Evolutionary conservation across 2,113 vertebrate genomes (phyloP).

Genomic region (Columba livia): DNA sequence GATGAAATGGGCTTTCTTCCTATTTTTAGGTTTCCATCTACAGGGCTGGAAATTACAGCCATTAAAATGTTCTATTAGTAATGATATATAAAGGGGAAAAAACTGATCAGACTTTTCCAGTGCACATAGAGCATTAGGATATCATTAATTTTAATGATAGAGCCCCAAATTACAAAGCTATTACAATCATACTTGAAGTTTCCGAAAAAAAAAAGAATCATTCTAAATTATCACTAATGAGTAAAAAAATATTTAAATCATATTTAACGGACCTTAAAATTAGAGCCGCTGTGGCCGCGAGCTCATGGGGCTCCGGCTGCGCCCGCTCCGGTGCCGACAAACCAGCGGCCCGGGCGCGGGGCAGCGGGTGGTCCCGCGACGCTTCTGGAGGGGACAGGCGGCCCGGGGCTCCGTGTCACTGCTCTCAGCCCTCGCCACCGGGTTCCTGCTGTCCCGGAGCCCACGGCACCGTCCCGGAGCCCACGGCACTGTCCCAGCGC

Average conservation of each 20-base stretch:
- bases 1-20: conserved; percentile 72
- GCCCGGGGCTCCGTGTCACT: neutral
- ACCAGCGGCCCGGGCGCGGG: neutral
- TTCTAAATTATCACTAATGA: conserved; percentile 67
- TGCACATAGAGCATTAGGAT: conserved; percentile 65
- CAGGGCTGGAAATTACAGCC: conserved; percentile 71
- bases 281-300: neutral
- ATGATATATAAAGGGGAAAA: conserved; percentile 75
- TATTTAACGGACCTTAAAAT: conserved; percentile 52
- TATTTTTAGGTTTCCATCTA: conserved; percentile 75
- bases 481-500: accelerated
- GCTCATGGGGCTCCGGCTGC: neutral
- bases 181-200: conserved; percentile 70
- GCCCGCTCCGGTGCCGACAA: neutral
- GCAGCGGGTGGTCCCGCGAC: too few relatives aligned
- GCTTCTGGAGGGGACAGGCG: neutral
- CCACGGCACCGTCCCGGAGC: neutral
- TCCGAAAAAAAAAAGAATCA: neutral
- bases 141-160: conserved; percentile 78
- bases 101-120: conserved; percentile 63
- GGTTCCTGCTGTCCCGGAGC: neutral
- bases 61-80: conserved; percentile 79
- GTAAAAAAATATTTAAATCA: conserved; percentile 66
- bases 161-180: conserved; percentile 68
- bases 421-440: neutral